These are phyloP conservation scores for Magallana ariakensis DNA, from an alignment of 1,140 invertebrate species.

Conservation along the genomic window DNA sequence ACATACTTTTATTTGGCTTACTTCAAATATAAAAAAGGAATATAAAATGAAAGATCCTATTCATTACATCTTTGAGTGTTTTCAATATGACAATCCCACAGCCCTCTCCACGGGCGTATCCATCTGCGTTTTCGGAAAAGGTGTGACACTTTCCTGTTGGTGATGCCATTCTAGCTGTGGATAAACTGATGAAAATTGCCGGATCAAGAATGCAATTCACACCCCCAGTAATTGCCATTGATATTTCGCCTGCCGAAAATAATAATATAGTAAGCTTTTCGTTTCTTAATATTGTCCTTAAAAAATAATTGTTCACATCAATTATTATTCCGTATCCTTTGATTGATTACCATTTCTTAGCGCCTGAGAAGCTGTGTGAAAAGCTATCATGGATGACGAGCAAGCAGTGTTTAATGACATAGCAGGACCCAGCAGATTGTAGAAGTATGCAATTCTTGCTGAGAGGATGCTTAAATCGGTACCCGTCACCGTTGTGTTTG, in stretches of 20 bases:
- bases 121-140: slow-evolving; percentile 64
- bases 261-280: not conserved
- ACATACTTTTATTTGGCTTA: not conserved
- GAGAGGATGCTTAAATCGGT: slow-evolving; percentile 56
- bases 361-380: slow-evolving; percentile 91
- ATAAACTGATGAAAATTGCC: slow-evolving; percentile 53
- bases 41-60: not conserved
- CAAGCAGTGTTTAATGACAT: slow-evolving; percentile 96
- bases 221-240: slow-evolving; percentile 65
- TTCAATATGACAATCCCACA: slow-evolving; percentile 70
- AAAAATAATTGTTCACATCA: too few relatives aligned
- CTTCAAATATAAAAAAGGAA: not conserved
- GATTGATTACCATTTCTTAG: slow-evolving; percentile 85
- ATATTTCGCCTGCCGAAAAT: slow-evolving; percentile 58
- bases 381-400: slow-evolving; percentile 92
- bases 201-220: slow-evolving; percentile 60
- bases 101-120: slow-evolving; percentile 69
- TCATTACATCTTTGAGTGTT: slow-evolving; percentile 58
- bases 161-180: slow-evolving; percentile 65
- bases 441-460: slow-evolving; percentile 65
- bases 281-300: too few relatives aligned
- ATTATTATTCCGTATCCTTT: too few relatives aligned
- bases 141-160: slow-evolving; percentile 66
- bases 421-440: slow-evolving; percentile 86
- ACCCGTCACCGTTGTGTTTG: slow-evolving; percentile 63